Base-by-base conservation (phyloP, 1,140 invertebrate genomes). In the Pemphigus obesinymphae region DNA sequence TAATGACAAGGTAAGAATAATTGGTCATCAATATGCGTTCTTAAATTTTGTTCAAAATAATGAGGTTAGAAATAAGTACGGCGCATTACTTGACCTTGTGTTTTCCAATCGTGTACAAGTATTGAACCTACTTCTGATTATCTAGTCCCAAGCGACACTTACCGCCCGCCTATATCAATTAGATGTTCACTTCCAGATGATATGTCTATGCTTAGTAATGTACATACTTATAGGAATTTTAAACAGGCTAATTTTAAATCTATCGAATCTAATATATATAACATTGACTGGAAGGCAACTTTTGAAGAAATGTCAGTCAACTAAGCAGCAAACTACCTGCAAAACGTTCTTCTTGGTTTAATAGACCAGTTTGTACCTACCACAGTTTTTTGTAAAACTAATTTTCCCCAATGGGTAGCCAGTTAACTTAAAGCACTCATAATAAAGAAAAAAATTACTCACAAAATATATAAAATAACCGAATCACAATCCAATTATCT, bases 1-100 rank as follows among this genome's bases (percentile, higher is more conserved):
- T 37, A 66, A n/a, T 37, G 63, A 68, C 34, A 68, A 68, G 7
- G 63, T 68, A 68, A 68, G 34, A 68, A 34, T 68, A n/a, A 68
- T 68, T n/a, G 63, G 63, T 8, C 17, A 40, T 34, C 31, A 68
- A 68, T 68, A 68, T n/a, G 63, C 63, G 0, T 7, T 68, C 15
- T 17, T 68, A 20, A 68, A n/a, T 17, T 68, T 68, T 8, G 17
- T 34, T 37, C 37, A 68, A 68, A 68, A 68, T 10, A 68, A 68
- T 23, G 63, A n/a, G 2, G n/a, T 68, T 20, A 68, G 6, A 68
- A n/a, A 66, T 7, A 17, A 40, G 40, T 40, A 68, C 23, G 37
- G 63, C 40, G 63, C 63, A 37, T 31, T 66, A 15, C 63, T 66
- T 66, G 63, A 66, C 63, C 34, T 66, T 66, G 63, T 66, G 34